Percentiles rank a stretch among this genome's conserved stretches.
Evolutionary conservation across 2,797 vertebrate species (phyloP).

Genomic region (Diceros bicornis): DNA sequence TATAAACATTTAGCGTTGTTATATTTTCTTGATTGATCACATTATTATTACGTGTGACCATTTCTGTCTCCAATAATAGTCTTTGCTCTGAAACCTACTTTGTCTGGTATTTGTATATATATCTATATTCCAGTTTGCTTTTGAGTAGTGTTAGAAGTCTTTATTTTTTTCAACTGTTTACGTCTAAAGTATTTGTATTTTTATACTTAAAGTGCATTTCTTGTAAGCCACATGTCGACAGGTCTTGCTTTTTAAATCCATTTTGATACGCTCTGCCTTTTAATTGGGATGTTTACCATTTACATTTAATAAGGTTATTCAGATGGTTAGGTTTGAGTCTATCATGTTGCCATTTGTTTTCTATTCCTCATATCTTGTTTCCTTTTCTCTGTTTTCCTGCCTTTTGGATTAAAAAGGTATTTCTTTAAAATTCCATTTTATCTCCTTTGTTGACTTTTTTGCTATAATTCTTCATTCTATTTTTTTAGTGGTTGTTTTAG

Average conservation of each 20-base stretch:
- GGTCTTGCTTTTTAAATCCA: not conserved
- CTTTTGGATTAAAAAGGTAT: not conserved
- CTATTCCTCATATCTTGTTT: not conserved
- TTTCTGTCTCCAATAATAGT: not conserved
- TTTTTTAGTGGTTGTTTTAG: not conserved
- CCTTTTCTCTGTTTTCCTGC: not conserved
- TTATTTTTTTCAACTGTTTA: not conserved
- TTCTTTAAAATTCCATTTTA: not conserved
- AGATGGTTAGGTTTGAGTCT: not conserved
- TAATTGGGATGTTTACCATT: not conserved
- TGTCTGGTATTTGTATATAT: not conserved
- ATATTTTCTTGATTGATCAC: not conserved
- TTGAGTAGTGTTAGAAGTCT: not conserved
- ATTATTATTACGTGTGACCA: not conserved
- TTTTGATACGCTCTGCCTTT: not conserved
- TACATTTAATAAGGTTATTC: not conserved
- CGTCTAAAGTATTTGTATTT: not conserved
- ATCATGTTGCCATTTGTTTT: not conserved
- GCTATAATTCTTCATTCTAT: not conserved
- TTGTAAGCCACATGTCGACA: not conserved
- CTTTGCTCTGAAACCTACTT: not conserved
- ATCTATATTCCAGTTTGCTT: not conserved
- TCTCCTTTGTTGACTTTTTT: not conserved
- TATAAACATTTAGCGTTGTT: constrained; percentile 11
- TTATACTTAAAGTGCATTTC: not conserved